Percentiles rank a stretch among this genome's conserved stretches.
These are phyloP conservation scores for Plagodis pulveraria DNA, from an alignment of 2,888 invertebrate genomes.

Conservation along the genomic window DNA sequence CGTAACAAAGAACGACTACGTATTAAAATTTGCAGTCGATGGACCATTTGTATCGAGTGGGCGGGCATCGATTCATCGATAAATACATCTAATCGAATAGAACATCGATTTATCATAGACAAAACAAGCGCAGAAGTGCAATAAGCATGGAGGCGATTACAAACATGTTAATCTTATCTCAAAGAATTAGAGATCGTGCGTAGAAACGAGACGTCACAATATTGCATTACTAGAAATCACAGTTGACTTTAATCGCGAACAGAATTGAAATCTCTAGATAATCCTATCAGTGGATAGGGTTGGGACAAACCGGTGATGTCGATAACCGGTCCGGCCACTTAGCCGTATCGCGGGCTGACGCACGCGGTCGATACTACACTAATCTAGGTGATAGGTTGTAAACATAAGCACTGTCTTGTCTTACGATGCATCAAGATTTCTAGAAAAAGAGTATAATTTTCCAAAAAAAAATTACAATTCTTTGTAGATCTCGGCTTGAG, in stretches of 20 bases:
- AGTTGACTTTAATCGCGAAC: conserved; percentile 12
- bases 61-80: no score
- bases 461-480: no score
- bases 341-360: conserved; percentile 15
- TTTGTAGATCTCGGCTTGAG: no score
- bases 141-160: no score
- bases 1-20: no score
- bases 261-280: conserved; percentile 18
- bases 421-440: no score
- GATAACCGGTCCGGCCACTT: conserved; percentile 22
- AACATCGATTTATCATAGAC: no score
- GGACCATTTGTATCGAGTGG: no score
- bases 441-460: no score
- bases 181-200: conserved; percentile 2
- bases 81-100: no score
- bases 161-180: not conserved
- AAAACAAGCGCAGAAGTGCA: no score
- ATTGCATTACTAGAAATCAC: conserved; percentile 10
- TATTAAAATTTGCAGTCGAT: no score
- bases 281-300: conserved; percentile 14
- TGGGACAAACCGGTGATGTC: conserved; percentile 14
- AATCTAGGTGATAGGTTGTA: conserved; percentile 11
- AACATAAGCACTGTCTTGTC: not conserved
- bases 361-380: conserved; percentile 12
- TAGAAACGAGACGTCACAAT: conserved; percentile 2